Conservation (phyloP, 2,797 vertebrate genomes). For the Pseudotriccus pelzelni region DNA sequence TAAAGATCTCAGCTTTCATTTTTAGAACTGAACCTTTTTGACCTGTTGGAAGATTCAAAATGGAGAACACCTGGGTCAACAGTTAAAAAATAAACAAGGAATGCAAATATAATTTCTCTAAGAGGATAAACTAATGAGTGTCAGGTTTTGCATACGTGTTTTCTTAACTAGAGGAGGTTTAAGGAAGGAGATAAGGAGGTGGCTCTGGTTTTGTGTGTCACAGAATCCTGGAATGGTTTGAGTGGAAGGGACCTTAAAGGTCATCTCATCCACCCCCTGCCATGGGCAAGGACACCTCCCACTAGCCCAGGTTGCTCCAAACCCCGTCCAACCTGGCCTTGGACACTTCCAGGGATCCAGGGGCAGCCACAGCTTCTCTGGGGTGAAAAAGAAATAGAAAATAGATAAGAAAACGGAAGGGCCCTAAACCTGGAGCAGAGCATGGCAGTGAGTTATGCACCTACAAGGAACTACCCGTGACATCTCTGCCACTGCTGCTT, state of each 20-base stretch:
- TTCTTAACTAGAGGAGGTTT: neutral
- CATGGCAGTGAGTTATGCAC: neutral
- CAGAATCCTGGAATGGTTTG: neutral
- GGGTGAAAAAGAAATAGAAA: neutral
- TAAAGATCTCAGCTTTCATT: neutral
- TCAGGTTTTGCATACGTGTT: neutral
- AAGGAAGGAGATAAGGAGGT: neutral
- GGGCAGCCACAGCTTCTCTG: neutral
- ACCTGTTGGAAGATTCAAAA: neutral
- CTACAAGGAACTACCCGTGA: accelerated
- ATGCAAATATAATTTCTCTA: neutral
- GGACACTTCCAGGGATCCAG: neutral
- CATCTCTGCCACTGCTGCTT: neutral
- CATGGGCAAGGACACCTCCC: neutral
- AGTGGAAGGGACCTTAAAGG: neutral
- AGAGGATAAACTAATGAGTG: neutral
- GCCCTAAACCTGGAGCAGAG: neutral
- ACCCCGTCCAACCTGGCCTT: neutral
- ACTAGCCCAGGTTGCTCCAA: neutral
- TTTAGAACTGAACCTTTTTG: neutral
- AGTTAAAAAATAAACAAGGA: neutral
- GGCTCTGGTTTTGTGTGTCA: neutral
- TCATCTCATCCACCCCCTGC: neutral
- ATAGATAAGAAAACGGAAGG: neutral
- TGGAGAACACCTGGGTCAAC: neutral